A percentile compares a stretch with the other conserved stretches of the same genome.
phyloP scores from a whole-genome alignment of 23 tunicate genomes.

The Ciona savignyi region DNA sequence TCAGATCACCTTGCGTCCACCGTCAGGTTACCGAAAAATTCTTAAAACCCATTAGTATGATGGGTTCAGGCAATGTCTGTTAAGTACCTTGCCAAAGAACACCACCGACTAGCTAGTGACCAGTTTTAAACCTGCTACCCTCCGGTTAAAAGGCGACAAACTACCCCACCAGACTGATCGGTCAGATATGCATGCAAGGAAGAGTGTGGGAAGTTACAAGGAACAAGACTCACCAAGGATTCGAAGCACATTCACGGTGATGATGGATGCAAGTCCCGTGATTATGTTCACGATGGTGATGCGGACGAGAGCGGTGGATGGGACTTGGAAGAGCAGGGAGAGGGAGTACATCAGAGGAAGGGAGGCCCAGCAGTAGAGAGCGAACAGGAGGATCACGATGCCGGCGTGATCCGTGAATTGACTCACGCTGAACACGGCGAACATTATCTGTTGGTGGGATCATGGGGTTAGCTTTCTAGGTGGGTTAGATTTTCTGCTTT shows the following conservation, averaged over 20 bases:
- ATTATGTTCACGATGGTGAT: constrained; percentile 68
- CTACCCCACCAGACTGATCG: too few species aligned
- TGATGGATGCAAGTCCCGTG: constrained; percentile 67
- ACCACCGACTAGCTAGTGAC: too few species aligned
- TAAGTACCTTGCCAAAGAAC: neutral
- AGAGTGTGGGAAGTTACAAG: too few species aligned
- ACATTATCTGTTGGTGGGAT: constrained; percentile 66
- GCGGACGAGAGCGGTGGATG: constrained; percentile 81
- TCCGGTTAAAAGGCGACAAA: neutral
- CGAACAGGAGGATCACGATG: constrained; percentile 40
- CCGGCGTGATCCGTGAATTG: constrained; percentile 56
- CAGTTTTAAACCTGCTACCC: neutral
- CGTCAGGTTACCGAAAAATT: too few species aligned
- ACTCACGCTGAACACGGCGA: constrained; percentile 26
- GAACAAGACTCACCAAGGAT: constrained; percentile 59
- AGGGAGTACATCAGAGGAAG: constrained; percentile 68
- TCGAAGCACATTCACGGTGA: constrained; percentile 59
- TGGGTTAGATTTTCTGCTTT: too few species aligned
- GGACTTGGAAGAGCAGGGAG: constrained; percentile 53
- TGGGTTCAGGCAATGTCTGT: too few species aligned
- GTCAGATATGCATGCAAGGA: too few species aligned
- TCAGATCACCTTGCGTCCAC: too few species aligned
- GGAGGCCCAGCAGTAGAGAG: constrained; percentile 58
- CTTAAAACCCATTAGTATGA: too few species aligned
- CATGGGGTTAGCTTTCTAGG: too few species aligned